These are phyloP conservation scores for Columbina picui DNA, from an alignment of 2,113 vertebrate genomes.

Conservation along the genomic window DNA sequence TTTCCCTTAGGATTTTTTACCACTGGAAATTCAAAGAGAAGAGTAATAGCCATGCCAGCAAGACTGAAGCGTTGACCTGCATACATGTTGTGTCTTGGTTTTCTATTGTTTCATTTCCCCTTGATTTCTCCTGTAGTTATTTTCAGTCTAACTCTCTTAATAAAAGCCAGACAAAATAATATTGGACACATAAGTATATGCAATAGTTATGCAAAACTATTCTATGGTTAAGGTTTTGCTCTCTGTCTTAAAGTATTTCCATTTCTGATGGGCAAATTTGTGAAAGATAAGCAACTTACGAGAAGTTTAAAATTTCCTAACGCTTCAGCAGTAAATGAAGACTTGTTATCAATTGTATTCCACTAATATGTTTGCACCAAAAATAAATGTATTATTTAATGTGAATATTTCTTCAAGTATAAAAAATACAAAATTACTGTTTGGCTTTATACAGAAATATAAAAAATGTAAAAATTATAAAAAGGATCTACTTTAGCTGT, in stretches of 20 bases:
- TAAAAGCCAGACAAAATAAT: neutral
- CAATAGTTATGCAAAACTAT: neutral
- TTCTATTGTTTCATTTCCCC: neutral
- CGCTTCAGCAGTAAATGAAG: neutral
- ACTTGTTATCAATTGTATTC: neutral
- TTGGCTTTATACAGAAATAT: neutral
- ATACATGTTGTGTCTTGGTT: neutral
- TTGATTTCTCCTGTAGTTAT: neutral
- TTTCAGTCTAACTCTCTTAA: neutral
- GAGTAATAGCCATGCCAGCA: neutral
- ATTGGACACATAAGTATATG: fast-evolving
- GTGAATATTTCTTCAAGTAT: neutral
- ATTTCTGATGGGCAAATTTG: neutral
- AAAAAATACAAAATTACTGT: neutral
- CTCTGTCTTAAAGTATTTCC: neutral
- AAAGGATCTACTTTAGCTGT: neutral
- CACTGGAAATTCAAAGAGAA: neutral
- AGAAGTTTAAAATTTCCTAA: neutral
- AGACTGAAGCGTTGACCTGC: neutral
- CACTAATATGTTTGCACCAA: neutral
- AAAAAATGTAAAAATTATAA: neutral
- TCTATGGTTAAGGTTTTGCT: neutral
- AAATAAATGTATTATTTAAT: neutral
- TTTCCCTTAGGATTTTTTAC: neutral
- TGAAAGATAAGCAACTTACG: neutral